Percentiles rank a stretch among this genome's conserved stretches.
Evolutionary conservation across 2,113 vertebrate species (phyloP).

Genomic region (Hydrochoerus hydrochaeris): DNA sequence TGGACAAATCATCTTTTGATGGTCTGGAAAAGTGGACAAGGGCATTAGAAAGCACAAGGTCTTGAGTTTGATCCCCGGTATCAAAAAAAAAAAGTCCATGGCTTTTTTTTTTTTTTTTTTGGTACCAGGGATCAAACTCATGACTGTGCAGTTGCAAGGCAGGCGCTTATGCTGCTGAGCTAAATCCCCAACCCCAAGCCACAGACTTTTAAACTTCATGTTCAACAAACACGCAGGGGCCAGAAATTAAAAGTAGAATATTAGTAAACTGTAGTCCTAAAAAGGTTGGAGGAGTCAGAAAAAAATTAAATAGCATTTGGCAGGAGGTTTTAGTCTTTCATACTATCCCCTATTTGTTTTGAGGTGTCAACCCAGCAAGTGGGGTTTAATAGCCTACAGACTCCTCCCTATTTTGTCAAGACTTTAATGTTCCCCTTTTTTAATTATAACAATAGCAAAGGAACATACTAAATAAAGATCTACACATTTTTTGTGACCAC

Average conservation of each 20-base stretch:
- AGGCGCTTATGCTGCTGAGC: too few species aligned
- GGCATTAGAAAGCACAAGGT: background rate
- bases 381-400: background rate
- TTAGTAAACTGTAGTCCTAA: background rate
- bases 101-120: too few species aligned
- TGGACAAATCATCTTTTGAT: background rate
- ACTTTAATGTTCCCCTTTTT: background rate
- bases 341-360: background rate
- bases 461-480: background rate
- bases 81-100: too few species aligned
- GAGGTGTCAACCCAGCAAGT: background rate
- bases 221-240: background rate
- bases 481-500: background rate
- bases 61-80: too few species aligned
- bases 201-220: background rate
- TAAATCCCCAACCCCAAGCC: too few species aligned
- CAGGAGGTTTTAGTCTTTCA: background rate
- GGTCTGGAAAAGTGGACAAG: background rate
- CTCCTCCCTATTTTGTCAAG: background rate
- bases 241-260: background rate
- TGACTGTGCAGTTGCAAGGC: too few species aligned
- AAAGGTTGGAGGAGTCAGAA: background rate
- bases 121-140: too few species aligned
- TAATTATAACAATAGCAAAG: background rate
- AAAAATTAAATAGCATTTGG: background rate